phyloP scores from a whole-genome alignment of 2,113 vertebrate genomes.

The Aegithalos caudatus region DNA sequence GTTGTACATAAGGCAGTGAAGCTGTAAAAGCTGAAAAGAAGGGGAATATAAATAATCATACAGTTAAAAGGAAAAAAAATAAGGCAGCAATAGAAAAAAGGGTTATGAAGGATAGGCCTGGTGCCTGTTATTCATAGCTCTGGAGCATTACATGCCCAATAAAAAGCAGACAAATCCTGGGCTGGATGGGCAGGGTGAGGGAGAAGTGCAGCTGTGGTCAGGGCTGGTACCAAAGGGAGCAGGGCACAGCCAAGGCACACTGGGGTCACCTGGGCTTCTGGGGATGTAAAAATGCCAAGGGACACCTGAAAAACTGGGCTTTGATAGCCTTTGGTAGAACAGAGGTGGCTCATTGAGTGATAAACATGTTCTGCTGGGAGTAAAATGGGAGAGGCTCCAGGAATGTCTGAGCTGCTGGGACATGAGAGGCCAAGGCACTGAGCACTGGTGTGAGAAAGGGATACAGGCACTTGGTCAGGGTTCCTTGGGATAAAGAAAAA shows the following conservation, averaged over 20 bases:
- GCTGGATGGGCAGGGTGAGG: background rate
- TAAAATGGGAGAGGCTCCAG: background rate
- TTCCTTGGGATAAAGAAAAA: background rate
- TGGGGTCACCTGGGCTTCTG: background rate
- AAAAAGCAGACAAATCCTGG: background rate
- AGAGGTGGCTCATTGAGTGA: background rate
- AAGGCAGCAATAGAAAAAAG: background rate
- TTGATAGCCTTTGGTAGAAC: background rate
- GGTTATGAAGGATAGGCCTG: background rate
- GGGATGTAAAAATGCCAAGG: background rate
- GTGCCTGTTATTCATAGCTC: background rate
- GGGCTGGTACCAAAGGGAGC: background rate
- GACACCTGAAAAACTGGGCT: background rate
- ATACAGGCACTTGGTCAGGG: background rate
- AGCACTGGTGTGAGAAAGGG: background rate
- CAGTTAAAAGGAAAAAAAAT: background rate
- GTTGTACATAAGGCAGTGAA: background rate
- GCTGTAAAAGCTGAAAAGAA: conserved; percentile 2
- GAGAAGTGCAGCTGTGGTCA: background rate
- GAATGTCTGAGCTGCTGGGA: background rate
- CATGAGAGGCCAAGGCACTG: background rate
- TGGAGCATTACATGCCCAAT: background rate
- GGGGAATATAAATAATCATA: background rate
- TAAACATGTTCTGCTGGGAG: background rate
- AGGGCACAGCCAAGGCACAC: background rate